Base-by-base conservation (phyloP, 2,888 invertebrate genomes). In the Drosophila differens region DNA sequence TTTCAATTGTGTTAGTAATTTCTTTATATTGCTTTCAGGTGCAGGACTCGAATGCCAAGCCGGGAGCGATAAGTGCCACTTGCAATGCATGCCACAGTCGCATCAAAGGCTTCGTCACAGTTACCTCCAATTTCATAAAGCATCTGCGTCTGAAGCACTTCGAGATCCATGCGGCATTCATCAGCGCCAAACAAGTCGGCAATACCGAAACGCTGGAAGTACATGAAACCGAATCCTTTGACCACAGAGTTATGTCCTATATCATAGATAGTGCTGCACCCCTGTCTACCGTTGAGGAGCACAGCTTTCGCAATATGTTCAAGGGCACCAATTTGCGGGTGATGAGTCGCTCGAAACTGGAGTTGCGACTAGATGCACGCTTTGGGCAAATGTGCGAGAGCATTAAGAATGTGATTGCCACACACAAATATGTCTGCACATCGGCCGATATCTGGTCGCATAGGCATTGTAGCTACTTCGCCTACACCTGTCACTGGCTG, bases 51-150 rank as follows among this genome's bases (percentile, higher is more conserved):
- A 47, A 53, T 55, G 82, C 58, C 10, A 73, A 61, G 19, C 51
- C 65, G 19, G 79, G 68, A 30, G 67, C 68, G 12, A 63, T 79
- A 3, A 73, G 65, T 55, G 79, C 79, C 25, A 73, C 73, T 12
- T 79, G 79, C 60, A 79, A 79, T 39, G 68, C 79, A 2, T 79
- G 79, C 19, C 62, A 69, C 4, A 51, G 73, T 0, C 62, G 82
- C 5, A 79, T 79, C 28, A 78, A 65, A 35, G 79, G 79, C 3
- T 78, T 82, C 52, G 47, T 63, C 4, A 69, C 64, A 1, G 79
- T 79, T 28, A 82, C 79, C 35, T 79, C 79, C 3, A 79, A 79
- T 30, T 79, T 79, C 25, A 79, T 79, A 14, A 82, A 79, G 25
- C 79, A 79, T 58, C 51, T 79, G 59, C 79, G 79, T 1, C n/a